These are phyloP conservation scores for Astreopora myriophthalma DNA, from an alignment of 64 coral and sea anemone genomes.

Conservation along the genomic window DNA sequence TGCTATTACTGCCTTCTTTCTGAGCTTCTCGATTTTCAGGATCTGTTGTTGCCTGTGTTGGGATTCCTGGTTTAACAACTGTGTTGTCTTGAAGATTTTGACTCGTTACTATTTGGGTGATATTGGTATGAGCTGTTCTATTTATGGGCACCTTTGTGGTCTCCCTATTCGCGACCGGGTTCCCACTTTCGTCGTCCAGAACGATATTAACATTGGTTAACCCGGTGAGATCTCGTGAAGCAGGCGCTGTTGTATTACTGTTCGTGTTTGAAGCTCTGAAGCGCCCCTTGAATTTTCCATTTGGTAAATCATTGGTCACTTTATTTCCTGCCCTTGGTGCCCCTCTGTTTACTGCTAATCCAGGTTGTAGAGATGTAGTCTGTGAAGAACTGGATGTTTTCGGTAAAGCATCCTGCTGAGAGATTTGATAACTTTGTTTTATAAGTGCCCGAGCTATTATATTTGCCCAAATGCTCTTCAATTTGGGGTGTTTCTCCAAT, in stretches of 20 bases:
- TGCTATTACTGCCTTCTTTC: neutral
- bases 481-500: conserved; percentile 14
- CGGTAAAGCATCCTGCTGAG: neutral
- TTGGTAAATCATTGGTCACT: neutral
- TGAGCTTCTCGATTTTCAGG: neutral
- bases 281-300: neutral
- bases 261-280: neutral
- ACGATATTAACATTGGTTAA: neutral
- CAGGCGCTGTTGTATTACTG: neutral
- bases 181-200: neutral
- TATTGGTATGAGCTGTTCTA: neutral
- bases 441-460: conserved; percentile 2
- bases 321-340: neutral
- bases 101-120: neutral
- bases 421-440: conserved; percentile 12
- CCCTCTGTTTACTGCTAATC: neutral
- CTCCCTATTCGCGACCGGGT: neutral
- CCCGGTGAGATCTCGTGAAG: neutral
- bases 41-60: neutral
- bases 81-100: neutral
- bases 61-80: neutral
- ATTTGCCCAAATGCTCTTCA: conserved; percentile 3
- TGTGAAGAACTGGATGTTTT: neutral
- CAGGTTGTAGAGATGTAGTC: neutral
- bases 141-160: neutral